Base-by-base conservation (phyloP, 2,113 vertebrate species). In the Montifringilla adamsi region DNA sequence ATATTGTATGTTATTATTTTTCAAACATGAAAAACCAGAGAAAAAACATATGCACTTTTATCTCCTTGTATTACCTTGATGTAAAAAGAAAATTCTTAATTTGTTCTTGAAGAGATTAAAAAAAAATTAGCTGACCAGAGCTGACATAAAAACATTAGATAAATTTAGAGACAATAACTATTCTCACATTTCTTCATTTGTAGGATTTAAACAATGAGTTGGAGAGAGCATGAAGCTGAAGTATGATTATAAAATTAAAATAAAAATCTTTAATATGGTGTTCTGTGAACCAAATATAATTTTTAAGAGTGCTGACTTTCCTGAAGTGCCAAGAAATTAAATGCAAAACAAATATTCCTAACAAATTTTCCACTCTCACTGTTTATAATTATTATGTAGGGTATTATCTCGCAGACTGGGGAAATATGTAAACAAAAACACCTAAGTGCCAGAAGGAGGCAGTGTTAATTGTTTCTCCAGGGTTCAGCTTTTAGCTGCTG, bases 111-210 rank as follows among this genome's bases (percentile, higher is more conserved):
- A 56, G 62, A 88, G 77, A 73, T 96, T 70, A 74, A 97, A 92
- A 94, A 85, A 94, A 96, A 62, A 12, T 35, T 31, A 78, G 21
- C 35, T 92, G 52, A 94, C 91, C 86, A 60, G 18, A 94, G 30
- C 47, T 87, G 75, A 87, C 77, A 88, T 86, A 88, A 95, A 97
- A 95, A 97, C 96, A 68, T 60, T 76, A 96, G 46, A 12, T n/a
- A 19, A 92, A 76, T 91, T 93, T 76, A 93, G 53, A 93, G 47
- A 90, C 75, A 94, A 30, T 91, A 92, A 76, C 74, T 94, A 27
- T 95, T 90, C 67, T 78, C 27, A 55, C n/a, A 56, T 31, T 68
- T 55, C 52, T 90, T 88, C 62, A 56, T 81, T 76, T 46, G 41
- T 73, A n/a, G 77, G 44, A 94, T 91, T 94, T 93, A 66, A 89